Evolutionary conservation across 2,797 vertebrate species (phyloP).

Genomic region (Manis javanica): DNA sequence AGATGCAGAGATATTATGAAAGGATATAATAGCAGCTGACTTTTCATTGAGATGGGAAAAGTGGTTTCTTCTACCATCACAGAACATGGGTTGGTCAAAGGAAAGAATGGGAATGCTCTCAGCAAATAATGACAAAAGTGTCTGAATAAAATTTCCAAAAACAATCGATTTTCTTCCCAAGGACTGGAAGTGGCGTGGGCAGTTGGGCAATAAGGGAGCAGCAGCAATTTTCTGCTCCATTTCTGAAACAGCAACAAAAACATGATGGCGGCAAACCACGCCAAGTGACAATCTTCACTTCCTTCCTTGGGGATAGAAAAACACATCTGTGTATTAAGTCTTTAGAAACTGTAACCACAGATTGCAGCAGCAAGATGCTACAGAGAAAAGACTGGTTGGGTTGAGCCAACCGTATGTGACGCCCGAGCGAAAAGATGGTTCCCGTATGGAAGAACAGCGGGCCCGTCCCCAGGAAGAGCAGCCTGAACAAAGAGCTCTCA

Average conservation of each 20-base stretch:
- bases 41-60: background rate
- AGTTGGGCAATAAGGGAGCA: constrained; percentile 45
- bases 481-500: background rate
- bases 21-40: background rate
- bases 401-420: constrained; percentile 40
- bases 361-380: constrained; percentile 33
- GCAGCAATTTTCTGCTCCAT: constrained; percentile 59
- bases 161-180: constrained; percentile 40
- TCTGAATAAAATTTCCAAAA: constrained; percentile 51
- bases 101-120: background rate
- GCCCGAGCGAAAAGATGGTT: background rate
- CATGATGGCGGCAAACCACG: background rate
- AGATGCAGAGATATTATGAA: background rate
- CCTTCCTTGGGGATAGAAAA: constrained; percentile 45
- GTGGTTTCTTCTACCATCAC: constrained; percentile 12
- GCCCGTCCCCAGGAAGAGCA: background rate
- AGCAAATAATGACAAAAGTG: constrained; percentile 44
- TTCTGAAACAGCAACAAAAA: constrained; percentile 39
- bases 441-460: background rate
- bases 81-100: constrained; percentile 3
- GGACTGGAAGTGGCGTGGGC: constrained; percentile 30
- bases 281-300: constrained; percentile 69
- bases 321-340: constrained; percentile 64
- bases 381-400: background rate
- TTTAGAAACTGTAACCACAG: constrained; percentile 73